phyloP scores from a whole-genome alignment of 2,797 vertebrate species.

The Takifugu rubripes region DNA sequence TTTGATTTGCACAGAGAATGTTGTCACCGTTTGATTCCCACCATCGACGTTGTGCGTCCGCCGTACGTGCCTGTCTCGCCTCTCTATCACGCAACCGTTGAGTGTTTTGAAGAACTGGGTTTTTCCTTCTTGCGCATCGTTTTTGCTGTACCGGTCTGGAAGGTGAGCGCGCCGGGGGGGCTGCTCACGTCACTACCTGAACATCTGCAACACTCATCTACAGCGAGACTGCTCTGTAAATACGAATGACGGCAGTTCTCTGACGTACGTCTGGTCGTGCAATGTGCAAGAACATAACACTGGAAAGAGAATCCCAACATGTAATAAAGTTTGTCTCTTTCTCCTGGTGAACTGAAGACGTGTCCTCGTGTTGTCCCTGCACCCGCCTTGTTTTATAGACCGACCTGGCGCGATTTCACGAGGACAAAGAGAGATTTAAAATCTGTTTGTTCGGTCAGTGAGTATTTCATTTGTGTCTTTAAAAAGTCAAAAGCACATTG shows the following conservation, averaged over 20 bases:
- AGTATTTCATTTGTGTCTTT: too few relatives aligned
- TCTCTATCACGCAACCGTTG: constrained; percentile 27
- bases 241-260: constrained; percentile 54
- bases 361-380: constrained; percentile 3
- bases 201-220: constrained; percentile 38
- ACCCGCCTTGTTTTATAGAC: neutral
- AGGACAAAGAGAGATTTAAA: too few relatives aligned
- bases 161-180: too few relatives aligned
- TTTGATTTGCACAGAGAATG: constrained; percentile 43
- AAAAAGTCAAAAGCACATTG: too few relatives aligned
- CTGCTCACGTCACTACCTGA: neutral
- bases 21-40: constrained; percentile 13
- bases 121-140: constrained; percentile 19
- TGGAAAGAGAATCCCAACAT: constrained; percentile 65
- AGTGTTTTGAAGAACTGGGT: constrained; percentile 16
- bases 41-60: constrained; percentile 45
- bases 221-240: constrained; percentile 65
- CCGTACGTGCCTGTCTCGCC: constrained; percentile 73
- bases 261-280: constrained; percentile 72
- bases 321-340: constrained; percentile 65
- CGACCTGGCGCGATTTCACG: too few relatives aligned
- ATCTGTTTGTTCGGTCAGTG: too few relatives aligned
- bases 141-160: too few relatives aligned
- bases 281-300: constrained; percentile 60
- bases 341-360: constrained; percentile 60